These are phyloP conservation scores for Agriopis aurantiaria DNA, from an alignment of 2,888 invertebrate genomes.

Conservation along the genomic window DNA sequence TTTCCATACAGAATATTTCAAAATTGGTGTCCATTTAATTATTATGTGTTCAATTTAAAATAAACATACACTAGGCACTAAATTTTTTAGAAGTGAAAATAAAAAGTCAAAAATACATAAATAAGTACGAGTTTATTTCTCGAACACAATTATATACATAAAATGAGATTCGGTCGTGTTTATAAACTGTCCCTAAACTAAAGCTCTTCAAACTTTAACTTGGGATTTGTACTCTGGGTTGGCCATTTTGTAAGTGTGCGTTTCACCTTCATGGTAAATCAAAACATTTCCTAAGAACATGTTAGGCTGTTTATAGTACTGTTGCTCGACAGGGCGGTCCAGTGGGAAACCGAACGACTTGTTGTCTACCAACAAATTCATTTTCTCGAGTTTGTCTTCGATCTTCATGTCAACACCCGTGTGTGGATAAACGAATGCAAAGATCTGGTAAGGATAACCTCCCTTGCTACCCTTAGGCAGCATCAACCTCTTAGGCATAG, in stretches of 20 bases:
- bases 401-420: conserved; percentile 69
- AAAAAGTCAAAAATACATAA: conserved; percentile 9
- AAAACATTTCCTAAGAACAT: conserved; percentile 87
- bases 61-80: too few relatives aligned
- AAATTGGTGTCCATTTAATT: too few relatives aligned
- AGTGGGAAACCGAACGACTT: conserved; percentile 86
- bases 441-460: conserved; percentile 89
- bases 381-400: conserved; percentile 34
- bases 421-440: conserved; percentile 87
- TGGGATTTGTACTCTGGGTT: conserved; percentile 23
- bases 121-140: conserved; percentile 32
- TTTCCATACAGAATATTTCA: too few relatives aligned
- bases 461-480: conserved; percentile 90
- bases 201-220: conserved; percentile 18
- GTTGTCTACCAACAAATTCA: conserved; percentile 68
- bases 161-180: not conserved
- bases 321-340: conserved; percentile 77
- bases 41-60: too few relatives aligned
- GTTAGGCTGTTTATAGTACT: conserved; percentile 84
- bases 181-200: conserved; percentile 14
- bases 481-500: conserved; percentile 89
- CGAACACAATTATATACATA: conserved; percentile 22
- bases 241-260: conserved; percentile 60
- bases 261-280: conserved; percentile 81
- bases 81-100: not conserved